Evolutionary conservation across 2,888 invertebrate genomes (phyloP).

Genomic region (Altica lythri): DNA sequence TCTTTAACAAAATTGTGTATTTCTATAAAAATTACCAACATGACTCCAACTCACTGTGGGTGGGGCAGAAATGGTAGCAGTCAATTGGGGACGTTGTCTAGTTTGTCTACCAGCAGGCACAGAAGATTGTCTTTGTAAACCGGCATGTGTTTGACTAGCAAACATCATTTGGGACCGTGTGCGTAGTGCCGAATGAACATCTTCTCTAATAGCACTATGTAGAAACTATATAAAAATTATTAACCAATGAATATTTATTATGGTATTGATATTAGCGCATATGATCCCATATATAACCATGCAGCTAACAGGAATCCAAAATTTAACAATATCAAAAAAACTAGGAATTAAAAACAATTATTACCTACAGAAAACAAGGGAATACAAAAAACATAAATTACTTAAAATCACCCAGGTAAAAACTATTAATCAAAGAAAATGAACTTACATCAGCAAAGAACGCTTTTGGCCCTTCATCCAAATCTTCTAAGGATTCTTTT

Average conservation of each 20-base stretch:
- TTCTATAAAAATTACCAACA: slow-evolving; percentile 9
- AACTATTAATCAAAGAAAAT: background rate
- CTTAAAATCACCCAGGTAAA: background rate
- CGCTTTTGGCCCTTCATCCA: slow-evolving; percentile 37
- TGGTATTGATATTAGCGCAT: background rate
- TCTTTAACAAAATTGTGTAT: background rate
- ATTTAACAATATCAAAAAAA: background rate
- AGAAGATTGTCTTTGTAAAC: slow-evolving; percentile 47
- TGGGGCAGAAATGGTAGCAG: slow-evolving; percentile 57
- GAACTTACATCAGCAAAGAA: slow-evolving; percentile 49
- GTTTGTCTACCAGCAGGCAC: slow-evolving; percentile 59
- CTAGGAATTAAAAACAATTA: too few relatives aligned
- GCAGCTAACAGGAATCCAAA: too few relatives aligned
- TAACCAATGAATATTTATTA: background rate
- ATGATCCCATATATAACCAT: too few relatives aligned
- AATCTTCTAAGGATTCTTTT: slow-evolving; percentile 42
- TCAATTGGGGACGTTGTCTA: slow-evolving; percentile 58
- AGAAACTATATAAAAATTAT: slow-evolving; percentile 64
- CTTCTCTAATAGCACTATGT: slow-evolving; percentile 77
- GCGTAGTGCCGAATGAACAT: slow-evolving; percentile 63
- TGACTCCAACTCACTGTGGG: slow-evolving; percentile 54
- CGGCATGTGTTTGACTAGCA: slow-evolving; percentile 6
- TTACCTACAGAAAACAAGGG: background rate
- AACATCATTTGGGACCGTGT: slow-evolving; percentile 38
- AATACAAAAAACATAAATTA: too few relatives aligned